Conservation (phyloP, 1,140 invertebrate genomes). For the Sarcophaga peregrina region DNA sequence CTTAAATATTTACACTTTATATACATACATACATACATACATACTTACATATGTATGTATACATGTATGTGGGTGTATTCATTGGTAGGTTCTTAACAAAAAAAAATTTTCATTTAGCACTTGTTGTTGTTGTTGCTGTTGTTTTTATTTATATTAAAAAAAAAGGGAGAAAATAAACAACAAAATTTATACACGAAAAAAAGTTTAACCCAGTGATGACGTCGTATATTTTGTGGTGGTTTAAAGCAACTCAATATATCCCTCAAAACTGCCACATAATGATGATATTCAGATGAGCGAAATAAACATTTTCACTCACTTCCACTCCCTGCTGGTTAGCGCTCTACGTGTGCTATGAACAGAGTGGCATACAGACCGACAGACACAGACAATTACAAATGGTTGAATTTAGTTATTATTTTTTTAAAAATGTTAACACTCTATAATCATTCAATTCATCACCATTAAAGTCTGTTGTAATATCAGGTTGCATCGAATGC, state of each 20-base stretch:
- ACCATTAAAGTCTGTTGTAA: too few relatives aligned
- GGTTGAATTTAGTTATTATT: not conserved
- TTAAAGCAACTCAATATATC: not conserved
- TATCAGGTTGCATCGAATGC: too few relatives aligned
- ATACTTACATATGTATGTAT: not conserved
- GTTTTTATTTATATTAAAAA: too few relatives aligned
- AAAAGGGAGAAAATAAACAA: too few relatives aligned
- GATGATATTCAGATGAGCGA: too few relatives aligned
- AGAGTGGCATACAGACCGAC: too few relatives aligned
- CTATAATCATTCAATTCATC: not conserved
- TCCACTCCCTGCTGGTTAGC: too few relatives aligned
- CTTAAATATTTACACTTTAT: not conserved
- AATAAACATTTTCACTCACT: too few relatives aligned
- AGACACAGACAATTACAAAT: too few relatives aligned
- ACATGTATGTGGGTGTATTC: slow-evolving; percentile 15
- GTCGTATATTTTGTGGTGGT: slow-evolving; percentile 23
- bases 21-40: not conserved
- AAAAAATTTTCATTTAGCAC: not conserved
- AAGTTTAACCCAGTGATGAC: slow-evolving; percentile 35
- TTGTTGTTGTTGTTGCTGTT: too few relatives aligned
- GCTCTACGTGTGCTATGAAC: slow-evolving; percentile 7
- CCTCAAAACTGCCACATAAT: not conserved
- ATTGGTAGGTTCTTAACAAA: not conserved
- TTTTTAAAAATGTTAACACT: not conserved
- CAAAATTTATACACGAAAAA: not conserved